Base-by-base conservation (phyloP, 2,113 vertebrate genomes). In the Elachura formosa region DNA sequence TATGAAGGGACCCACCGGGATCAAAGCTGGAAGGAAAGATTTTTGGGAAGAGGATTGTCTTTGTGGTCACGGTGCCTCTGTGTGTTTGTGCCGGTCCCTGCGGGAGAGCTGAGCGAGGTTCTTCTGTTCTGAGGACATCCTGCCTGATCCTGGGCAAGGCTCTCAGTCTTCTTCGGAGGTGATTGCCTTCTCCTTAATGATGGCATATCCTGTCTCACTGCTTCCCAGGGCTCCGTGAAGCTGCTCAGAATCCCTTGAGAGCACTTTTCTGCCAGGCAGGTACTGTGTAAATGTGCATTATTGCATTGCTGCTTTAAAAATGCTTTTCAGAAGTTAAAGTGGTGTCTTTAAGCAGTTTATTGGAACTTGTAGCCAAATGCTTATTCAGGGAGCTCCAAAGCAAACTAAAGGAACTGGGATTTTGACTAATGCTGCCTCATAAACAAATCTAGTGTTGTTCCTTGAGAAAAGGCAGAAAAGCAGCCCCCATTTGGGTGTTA, bases 251-350 rank as follows among this genome's bases (percentile, higher is more conserved):
- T 61, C 56, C 45, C 58, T 67, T 82, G 52, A 62, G 92, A 95
- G 34, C 72, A 56, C 67, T 94, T 95, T 87, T 23, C 63, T 59
- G 77, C 67, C 86, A 52, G 59, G 72, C 68, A 77, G 61, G 69
- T 84, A 75, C 89, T 52, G 68, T 77, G 64, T 9, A 79, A 91
- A 91, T 84, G 43, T 84, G 82, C 52, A 87, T 84, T 29, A 22
- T 40, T 56, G 3, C 62, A 43, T 64, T 71, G 49, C 84, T 72
- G 52, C 16, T 94, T 84, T 67, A 36, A 46, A 94, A 90, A 72
- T 33, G 83, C 80, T 84, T 59, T 74, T 81, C 80, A 58, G 75
- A 72, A 94, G 67, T 94, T 86, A 51, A 96, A 89, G 93, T 5
- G 20, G 40, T 89, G 18, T 79, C 77, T 62, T 86, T 72, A 72